Conservation (phyloP, 2,888 invertebrate species). For the Clistopyga incitator region DNA sequence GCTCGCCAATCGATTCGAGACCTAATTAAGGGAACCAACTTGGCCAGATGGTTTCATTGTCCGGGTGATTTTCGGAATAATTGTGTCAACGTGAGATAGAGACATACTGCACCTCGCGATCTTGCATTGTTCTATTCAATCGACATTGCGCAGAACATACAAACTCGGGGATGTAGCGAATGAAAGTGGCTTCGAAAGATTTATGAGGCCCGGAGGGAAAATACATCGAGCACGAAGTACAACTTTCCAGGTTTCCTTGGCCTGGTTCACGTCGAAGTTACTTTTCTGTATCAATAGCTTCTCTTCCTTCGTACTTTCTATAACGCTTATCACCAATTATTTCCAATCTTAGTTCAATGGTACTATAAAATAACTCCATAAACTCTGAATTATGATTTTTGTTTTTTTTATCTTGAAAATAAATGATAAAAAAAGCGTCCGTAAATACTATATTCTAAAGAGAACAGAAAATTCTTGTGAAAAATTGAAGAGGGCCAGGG, state of each 20-base stretch:
- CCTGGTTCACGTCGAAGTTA: conserved; percentile 14
- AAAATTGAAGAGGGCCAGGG: too few species aligned
- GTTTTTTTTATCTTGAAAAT: neutral
- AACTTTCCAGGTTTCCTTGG: conserved; percentile 16
- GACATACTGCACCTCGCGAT: neutral
- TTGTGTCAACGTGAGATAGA: conserved; percentile 36
- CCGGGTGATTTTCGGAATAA: conserved; percentile 35
- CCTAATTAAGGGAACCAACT: conserved; percentile 48
- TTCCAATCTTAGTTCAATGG: neutral
- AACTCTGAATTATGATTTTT: neutral
- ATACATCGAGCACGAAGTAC: neutral
- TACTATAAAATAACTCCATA: neutral
- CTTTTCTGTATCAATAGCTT: conserved; percentile 19
- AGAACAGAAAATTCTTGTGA: too few species aligned
- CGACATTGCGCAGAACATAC: conserved; percentile 11
- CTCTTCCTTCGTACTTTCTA: neutral
- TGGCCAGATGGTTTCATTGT: conserved; percentile 51
- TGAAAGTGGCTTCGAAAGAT: conserved; percentile 36
- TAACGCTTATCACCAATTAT: conserved; percentile 5
- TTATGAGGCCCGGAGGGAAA: conserved; percentile 5
- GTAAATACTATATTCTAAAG: neutral
- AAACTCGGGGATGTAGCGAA: conserved; percentile 8
- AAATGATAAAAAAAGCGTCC: neutral
- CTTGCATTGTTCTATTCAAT: conserved; percentile 22
- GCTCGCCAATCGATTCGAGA: conserved; percentile 50